Evolutionary conservation across 2,797 vertebrate genomes (phyloP).

Genomic region (Crax fasciolata): DNA sequence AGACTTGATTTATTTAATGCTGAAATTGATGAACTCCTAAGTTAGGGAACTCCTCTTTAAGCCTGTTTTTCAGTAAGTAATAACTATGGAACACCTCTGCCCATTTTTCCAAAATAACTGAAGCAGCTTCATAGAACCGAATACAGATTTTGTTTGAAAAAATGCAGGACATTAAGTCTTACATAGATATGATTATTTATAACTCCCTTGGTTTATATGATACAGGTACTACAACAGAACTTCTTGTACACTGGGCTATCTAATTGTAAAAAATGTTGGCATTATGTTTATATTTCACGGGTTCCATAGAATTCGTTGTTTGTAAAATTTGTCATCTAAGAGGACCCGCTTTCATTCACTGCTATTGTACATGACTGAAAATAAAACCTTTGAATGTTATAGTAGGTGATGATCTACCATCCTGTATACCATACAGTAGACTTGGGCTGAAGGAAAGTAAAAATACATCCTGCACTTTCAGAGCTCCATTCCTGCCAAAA

Average conservation of each 20-base stretch:
- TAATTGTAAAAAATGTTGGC: neutral
- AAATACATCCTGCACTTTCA: neutral
- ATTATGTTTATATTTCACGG: neutral
- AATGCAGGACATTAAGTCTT: neutral
- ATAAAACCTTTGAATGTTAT: neutral
- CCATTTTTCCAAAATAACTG: neutral
- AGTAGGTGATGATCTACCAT: neutral
- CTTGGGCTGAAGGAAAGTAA: neutral
- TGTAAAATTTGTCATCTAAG: neutral
- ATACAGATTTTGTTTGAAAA: neutral
- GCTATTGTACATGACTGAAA: neutral
- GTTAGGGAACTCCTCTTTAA: neutral
- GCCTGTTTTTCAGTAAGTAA: neutral
- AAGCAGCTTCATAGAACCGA: neutral
- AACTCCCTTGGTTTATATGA: neutral
- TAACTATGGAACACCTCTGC: neutral
- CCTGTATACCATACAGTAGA: neutral
- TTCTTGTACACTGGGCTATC: neutral
- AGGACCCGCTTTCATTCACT: neutral
- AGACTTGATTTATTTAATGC: neutral
- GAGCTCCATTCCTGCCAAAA: neutral
- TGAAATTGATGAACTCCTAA: neutral
- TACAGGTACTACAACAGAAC: neutral
- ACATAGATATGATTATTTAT: neutral
- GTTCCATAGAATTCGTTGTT: neutral